Conservation (phyloP, 2,888 invertebrate species). For the Cacoxenus indagator region DNA sequence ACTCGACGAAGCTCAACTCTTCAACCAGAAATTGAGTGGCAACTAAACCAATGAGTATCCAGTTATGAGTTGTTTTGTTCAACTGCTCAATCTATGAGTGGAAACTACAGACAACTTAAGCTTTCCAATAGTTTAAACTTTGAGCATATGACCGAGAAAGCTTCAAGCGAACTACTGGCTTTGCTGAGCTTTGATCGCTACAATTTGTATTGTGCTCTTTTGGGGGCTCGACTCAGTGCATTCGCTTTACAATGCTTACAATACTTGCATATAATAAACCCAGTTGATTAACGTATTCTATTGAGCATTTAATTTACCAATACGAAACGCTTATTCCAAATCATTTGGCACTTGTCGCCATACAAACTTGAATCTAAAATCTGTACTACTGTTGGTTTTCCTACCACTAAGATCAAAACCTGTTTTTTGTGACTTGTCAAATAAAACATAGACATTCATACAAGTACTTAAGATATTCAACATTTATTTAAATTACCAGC, state of each 20-base stretch:
- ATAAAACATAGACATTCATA: neutral
- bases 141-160: neutral
- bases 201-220: neutral
- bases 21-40: neutral
- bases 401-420: neutral
- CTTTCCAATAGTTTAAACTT: neutral
- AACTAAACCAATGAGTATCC: neutral
- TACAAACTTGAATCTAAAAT: neutral
- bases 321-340: no score
- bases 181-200: neutral
- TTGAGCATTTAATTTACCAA: no score
- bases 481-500: slow-evolving; percentile 25
- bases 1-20: neutral
- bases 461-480: slow-evolving; percentile 1
- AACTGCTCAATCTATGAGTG: no score
- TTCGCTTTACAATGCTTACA: no score
- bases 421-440: neutral
- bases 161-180: neutral
- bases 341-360: no score
- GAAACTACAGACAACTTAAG: no score
- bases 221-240: neutral
- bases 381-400: neutral
- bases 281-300: no score
- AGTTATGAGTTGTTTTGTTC: neutral
- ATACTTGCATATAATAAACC: no score